Evolutionary conservation across 1,140 invertebrate genomes (phyloP).

Genomic region (Drosophila sproati): DNA sequence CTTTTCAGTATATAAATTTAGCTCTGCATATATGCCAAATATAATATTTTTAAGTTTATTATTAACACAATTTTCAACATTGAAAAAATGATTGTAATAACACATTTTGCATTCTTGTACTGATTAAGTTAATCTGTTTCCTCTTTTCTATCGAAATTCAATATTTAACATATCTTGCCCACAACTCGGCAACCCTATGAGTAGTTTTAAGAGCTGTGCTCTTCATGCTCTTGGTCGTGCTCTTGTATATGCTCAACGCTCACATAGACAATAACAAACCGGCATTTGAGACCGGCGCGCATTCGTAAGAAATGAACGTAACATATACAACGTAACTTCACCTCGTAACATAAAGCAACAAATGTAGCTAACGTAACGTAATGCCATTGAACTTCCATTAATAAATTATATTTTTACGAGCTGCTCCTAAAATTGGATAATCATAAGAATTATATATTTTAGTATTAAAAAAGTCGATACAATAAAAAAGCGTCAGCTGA

Average conservation of each 20-base stretch:
- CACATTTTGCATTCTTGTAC: not conserved
- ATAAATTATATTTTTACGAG: not conserved
- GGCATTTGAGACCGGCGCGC: slow-evolving; percentile 49
- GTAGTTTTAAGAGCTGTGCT: slow-evolving; percentile 35
- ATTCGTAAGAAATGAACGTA: slow-evolving; percentile 9
- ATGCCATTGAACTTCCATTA: slow-evolving; percentile 15
- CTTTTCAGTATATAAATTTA: no score
- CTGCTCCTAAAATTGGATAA: slow-evolving; percentile 8
- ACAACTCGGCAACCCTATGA: slow-evolving; percentile 51
- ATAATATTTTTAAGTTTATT: no score
- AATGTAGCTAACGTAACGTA: not conserved
- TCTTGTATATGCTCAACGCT: slow-evolving; percentile 27
- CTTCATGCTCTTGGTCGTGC: slow-evolving; percentile 48
- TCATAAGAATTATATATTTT: slow-evolving; percentile 3
- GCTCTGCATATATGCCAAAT: no score
- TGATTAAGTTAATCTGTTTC: not conserved
- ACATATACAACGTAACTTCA: slow-evolving; percentile 26
- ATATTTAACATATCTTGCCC: not conserved
- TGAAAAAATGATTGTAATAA: no score
- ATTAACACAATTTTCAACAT: no score
- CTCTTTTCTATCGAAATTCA: not conserved
- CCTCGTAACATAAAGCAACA: slow-evolving; percentile 6
- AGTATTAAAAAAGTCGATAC: not conserved
- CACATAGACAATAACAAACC: slow-evolving; percentile 43
- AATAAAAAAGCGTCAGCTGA: slow-evolving; percentile 21